Evolutionary conservation across 2,797 vertebrate species (phyloP), one percentile per base, ranked within the genome.

Genomic region (Pseudochirops cupreus): DNA sequence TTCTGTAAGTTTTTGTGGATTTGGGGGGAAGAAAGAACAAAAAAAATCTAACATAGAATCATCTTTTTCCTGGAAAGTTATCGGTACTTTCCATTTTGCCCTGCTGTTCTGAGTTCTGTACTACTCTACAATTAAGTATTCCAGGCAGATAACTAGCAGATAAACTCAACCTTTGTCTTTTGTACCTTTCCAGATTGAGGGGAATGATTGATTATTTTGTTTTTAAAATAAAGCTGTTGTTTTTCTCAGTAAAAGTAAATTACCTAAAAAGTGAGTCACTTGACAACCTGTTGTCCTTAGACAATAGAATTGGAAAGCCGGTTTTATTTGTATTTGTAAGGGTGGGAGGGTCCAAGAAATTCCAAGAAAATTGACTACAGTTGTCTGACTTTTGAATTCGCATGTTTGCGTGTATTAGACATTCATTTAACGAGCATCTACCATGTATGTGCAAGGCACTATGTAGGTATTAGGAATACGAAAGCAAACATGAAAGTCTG

Each of bases 1-100:
- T 91, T 99, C 99, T 97, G 99, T 99, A 99, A 96, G 99, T 99
- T 91, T 0, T 56, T 90, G 9, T 93, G 21, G 56, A 57, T 54
- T 46, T 96, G 67, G 92, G 55, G 4, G 82, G 21, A 92, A 56
- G 90, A 10, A 90, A 94, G 29, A 92, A 46, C 14, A 31, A 50
- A 87, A 14, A 50, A 46, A 13, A 31, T 21, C 11, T 46, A 46
- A 1, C 26, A 54, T 1, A 62, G 0, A 4, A 29, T 92, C 28
- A 56, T 9, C 14, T 92, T 55, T 96, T 89, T 96, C 92, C 18
- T 97, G 29, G 21, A 50, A 50, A 50, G 9, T 50, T 50, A 26
- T 87, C 39, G 26, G 4, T 50, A 26, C 21, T 87, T 87, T 46
- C 39, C 39, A 87, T 87, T 87, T 87, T 87, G 21, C 9, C 39